Evolutionary conservation across 2,113 vertebrate genomes (phyloP).

Genomic region (Solenodon paradoxus): DNA sequence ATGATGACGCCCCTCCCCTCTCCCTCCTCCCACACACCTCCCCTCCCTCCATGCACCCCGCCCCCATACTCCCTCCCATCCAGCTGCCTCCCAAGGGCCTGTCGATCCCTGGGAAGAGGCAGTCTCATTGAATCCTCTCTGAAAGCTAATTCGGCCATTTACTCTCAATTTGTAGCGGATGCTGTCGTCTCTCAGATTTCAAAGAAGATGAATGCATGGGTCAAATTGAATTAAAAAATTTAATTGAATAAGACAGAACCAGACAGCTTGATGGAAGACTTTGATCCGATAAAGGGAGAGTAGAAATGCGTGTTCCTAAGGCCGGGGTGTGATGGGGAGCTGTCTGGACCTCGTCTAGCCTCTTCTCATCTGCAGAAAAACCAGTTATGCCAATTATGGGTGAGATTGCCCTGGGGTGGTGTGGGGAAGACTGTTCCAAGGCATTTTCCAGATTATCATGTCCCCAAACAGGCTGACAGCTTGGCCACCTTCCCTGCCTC

Average conservation of each 20-base stretch:
- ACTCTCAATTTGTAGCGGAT: constrained; percentile 55
- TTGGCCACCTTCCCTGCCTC: neutral
- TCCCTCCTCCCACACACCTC: neutral
- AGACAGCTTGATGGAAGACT: constrained; percentile 72
- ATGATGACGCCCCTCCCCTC: neutral
- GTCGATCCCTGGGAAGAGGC: neutral
- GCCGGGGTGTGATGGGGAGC: constrained; percentile 22
- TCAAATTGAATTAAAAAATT: constrained; percentile 71
- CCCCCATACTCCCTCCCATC: neutral
- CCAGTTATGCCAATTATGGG: constrained; percentile 48
- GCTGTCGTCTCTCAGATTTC: constrained; percentile 75
- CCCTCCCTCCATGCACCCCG: neutral
- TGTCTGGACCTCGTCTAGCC: constrained; percentile 47
- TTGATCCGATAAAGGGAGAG: constrained; percentile 58
- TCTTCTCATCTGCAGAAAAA: constrained; percentile 26
- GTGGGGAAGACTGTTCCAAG: neutral
- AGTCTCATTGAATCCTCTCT: neutral
- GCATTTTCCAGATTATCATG: neutral
- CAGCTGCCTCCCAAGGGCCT: constrained; percentile 35
- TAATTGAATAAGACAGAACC: constrained; percentile 70
- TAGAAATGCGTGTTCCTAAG: neutral
- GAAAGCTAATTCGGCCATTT: constrained; percentile 55
- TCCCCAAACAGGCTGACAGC: neutral
- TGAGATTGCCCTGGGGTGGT: neutral
- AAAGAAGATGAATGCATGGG: constrained; percentile 67